Percentiles rank a stretch among this genome's conserved stretches.
These are phyloP conservation scores for Tetrao urogallus DNA, from an alignment of 2,113 vertebrate species.

Conservation along the genomic window DNA sequence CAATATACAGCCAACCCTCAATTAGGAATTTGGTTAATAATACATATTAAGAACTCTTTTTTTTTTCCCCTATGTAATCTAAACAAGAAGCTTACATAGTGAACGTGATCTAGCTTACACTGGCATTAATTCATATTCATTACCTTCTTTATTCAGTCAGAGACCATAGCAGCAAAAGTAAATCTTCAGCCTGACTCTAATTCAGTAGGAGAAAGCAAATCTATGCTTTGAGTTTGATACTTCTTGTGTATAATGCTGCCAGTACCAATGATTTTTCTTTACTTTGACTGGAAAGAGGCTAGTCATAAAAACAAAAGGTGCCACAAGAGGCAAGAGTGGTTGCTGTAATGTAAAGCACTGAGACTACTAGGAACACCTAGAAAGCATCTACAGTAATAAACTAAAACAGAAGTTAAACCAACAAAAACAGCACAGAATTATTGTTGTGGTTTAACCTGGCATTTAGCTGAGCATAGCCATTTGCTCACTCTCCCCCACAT, in stretches of 20 bases:
- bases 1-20: not conserved
- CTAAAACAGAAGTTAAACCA: not conserved
- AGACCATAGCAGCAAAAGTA: not conserved
- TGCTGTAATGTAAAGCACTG: not conserved
- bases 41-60: not conserved
- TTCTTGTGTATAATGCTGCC: not conserved
- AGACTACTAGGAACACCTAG: not conserved
- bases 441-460: not conserved
- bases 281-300: not conserved
- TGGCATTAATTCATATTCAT: constrained; percentile 21
- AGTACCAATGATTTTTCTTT: not conserved
- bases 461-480: not conserved
- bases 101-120: not conserved
- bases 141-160: not conserved
- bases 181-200: not conserved
- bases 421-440: not conserved
- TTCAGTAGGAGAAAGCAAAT: not conserved
- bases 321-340: not conserved
- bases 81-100: not conserved
- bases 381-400: not conserved
- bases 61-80: not conserved
- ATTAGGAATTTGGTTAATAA: not conserved
- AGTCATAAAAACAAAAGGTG: not conserved
- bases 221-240: not conserved
- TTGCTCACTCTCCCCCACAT: not conserved